These are phyloP conservation scores for Limnephilus auricula DNA, from an alignment of 2,888 invertebrate species.

Conservation along the genomic window DNA sequence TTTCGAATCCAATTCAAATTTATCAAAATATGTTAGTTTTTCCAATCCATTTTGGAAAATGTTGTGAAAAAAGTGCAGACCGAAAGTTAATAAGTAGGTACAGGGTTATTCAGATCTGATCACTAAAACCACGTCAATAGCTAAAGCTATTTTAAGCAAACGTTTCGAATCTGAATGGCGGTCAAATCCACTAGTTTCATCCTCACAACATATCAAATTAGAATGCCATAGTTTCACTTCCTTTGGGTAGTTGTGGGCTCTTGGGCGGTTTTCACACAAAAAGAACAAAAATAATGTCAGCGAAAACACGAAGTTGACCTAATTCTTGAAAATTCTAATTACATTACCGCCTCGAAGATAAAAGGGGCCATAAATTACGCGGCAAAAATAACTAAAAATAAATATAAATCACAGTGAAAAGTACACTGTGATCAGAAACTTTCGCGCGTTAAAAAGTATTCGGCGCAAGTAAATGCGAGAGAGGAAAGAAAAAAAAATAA, in stretches of 20 bases:
- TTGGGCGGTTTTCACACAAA: not conserved
- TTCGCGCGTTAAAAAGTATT: not conserved
- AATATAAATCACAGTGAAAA: not conserved
- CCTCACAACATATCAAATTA: not conserved
- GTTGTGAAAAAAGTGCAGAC: too few relatives aligned
- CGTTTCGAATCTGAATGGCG: not conserved
- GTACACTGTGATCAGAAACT: not conserved
- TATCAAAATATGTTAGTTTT: too few relatives aligned
- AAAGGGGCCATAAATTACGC: not conserved
- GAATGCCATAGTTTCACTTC: too few relatives aligned
- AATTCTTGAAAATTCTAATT: not conserved
- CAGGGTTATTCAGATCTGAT: not conserved
- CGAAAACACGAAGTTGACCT: not conserved
- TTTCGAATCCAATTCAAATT: too few relatives aligned
- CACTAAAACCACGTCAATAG: not conserved
- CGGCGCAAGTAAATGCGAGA: constrained; percentile 4
- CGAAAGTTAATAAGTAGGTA: not conserved
- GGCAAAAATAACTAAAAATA: not conserved
- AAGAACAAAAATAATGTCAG: not conserved
- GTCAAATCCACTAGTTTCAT: not conserved
- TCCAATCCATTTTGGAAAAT: too few relatives aligned
- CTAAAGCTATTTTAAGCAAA: not conserved
- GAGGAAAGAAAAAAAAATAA: not conserved
- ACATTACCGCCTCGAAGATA: not conserved
- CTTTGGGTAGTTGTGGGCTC: not conserved